Percentiles rank a stretch among this genome's conserved stretches.
Evolutionary conservation across 23 tunicate species (phyloP).

Genomic region (Halocynthia aurantium): DNA sequence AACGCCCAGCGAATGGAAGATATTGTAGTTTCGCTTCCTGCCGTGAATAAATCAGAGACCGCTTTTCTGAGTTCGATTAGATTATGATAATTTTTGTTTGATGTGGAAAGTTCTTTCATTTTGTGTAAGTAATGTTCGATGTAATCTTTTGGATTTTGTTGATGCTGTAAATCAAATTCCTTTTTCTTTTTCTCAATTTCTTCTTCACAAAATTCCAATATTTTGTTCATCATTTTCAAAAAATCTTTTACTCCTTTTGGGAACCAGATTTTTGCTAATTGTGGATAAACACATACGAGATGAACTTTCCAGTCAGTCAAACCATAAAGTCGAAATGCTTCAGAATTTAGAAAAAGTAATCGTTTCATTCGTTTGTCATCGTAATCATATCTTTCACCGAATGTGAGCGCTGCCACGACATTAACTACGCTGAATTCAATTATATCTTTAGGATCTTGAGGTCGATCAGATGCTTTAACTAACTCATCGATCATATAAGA

Average conservation of each 20-base stretch:
- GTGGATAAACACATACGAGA: constrained; percentile 11
- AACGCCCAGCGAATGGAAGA: constrained; percentile 20
- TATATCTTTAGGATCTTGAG: too few species aligned
- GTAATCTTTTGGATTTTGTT: constrained; percentile 14
- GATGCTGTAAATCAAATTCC: not conserved
- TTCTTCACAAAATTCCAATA: not conserved
- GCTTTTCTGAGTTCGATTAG: not conserved
- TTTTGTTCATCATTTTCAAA: not conserved
- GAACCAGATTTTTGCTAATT: constrained; percentile 14
- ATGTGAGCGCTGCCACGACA: not conserved
- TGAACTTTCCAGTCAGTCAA: not conserved
- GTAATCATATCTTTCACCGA: constrained; percentile 12
- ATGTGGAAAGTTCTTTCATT: not conserved
- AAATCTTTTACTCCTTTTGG: constrained; percentile 4
- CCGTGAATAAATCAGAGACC: constrained; percentile 11
- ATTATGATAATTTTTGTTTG: not conserved
- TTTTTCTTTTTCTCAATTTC: not conserved
- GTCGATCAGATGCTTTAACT: too few species aligned
- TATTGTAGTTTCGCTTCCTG: constrained; percentile 15
- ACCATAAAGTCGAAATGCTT: not conserved
- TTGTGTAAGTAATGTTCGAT: constrained; percentile 19
- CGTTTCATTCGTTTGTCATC: not conserved
- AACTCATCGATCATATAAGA: too few species aligned
- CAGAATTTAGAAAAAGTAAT: not conserved
- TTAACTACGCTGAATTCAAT: constrained; percentile 1